A percentile compares a stretch with the other conserved stretches of the same genome.
Evolutionary conservation across 2,888 invertebrate genomes (phyloP).

Genomic region (Deilephila porcellus): DNA sequence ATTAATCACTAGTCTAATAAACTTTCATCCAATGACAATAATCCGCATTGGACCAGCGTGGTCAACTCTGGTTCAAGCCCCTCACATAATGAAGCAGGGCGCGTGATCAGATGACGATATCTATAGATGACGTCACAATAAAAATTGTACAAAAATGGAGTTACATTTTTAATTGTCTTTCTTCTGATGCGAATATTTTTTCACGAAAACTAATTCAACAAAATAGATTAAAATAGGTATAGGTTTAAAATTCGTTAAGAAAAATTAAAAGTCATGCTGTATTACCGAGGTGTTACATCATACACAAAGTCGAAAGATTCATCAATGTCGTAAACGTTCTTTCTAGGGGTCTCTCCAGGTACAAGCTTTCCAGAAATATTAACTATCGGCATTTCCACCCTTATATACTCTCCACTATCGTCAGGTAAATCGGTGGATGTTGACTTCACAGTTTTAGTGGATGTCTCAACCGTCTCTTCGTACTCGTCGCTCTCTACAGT

Average conservation of each 20-base stretch:
- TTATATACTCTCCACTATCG: constrained; percentile 46
- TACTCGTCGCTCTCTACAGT: constrained; percentile 32
- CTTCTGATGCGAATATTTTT: no score
- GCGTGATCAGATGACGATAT: no score
- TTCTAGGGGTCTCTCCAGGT: constrained; percentile 34
- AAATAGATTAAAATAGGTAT: background rate
- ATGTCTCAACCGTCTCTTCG: constrained; percentile 24
- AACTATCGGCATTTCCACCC: constrained; percentile 65
- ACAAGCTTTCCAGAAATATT: constrained; percentile 61
- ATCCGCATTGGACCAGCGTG: no score
- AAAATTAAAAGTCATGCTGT: background rate
- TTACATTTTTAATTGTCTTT: no score
- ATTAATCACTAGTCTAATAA: no score
- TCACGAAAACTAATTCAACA: background rate
- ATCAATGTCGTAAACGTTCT: constrained; percentile 45
- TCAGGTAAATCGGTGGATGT: background rate
- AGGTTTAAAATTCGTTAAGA: background rate
- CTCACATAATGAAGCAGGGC: no score
- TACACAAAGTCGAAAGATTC: constrained; percentile 59
- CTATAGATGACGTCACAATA: no score
- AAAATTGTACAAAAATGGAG: no score
- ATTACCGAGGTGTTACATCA: constrained; percentile 68
- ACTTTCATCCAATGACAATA: no score
- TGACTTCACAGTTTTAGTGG: constrained; percentile 5
- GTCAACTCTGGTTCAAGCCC: no score